These are phyloP conservation scores for Habrosyne pyritoides DNA, from an alignment of 2,888 invertebrate genomes.

Conservation along the genomic window DNA sequence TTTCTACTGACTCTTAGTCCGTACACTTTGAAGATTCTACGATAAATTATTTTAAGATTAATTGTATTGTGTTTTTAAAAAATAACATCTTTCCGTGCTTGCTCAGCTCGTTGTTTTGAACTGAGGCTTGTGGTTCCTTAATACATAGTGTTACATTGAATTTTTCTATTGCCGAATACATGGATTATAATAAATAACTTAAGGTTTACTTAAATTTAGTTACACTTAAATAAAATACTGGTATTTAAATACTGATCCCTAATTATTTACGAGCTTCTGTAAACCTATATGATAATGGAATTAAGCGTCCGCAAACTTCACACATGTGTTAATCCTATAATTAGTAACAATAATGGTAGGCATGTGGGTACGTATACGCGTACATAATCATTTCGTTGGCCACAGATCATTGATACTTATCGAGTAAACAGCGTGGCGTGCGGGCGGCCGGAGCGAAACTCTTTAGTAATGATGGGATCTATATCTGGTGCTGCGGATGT, in stretches of 20 bases:
- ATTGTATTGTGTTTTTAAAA: too few relatives aligned
- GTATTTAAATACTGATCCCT: too few relatives aligned
- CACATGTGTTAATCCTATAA: constrained; percentile 20
- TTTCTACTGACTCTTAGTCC: too few relatives aligned
- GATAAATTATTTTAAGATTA: too few relatives aligned
- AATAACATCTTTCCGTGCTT: too few relatives aligned
- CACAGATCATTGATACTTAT: constrained; percentile 53
- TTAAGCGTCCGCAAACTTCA: neutral
- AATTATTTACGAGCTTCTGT: neutral
- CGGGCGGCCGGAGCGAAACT: constrained; percentile 33
- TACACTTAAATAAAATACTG: neutral
- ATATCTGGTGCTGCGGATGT: constrained; percentile 71
- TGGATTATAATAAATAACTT: too few relatives aligned
- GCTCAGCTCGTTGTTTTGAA: too few relatives aligned
- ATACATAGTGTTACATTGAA: too few relatives aligned
- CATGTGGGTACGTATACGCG: constrained; percentile 21
- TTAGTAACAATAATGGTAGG: constrained; percentile 15
- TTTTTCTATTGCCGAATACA: too few relatives aligned
- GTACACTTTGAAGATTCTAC: too few relatives aligned
- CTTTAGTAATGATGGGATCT: constrained; percentile 67
- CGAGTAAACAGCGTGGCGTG: constrained; percentile 49
- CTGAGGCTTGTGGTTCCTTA: too few relatives aligned
- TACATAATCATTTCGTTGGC: constrained; percentile 48
- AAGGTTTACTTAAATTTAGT: too few relatives aligned
- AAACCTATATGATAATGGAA: neutral